These are phyloP conservation scores for Paraescarpia echinospica DNA, from an alignment of 1,140 invertebrate genomes.

Conservation along the genomic window DNA sequence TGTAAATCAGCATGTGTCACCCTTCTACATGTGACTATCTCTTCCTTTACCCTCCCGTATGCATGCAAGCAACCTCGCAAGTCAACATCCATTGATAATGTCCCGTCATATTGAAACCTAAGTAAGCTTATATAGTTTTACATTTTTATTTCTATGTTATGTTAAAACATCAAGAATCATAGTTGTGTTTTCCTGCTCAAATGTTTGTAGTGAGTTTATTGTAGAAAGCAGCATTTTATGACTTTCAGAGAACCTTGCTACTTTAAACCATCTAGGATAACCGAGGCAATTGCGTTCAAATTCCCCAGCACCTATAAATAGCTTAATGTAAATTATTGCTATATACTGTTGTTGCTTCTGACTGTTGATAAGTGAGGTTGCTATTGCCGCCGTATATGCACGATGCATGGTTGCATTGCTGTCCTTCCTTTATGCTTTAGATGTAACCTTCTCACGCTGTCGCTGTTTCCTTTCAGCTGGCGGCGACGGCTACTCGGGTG, in stretches of 20 bases:
- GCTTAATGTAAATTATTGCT: neutral
- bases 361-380: neutral
- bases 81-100: neutral
- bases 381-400: neutral
- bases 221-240: neutral
- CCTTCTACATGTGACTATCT: neutral
- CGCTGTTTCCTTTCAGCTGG: neutral
- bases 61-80: neutral
- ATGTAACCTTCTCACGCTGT: neutral
- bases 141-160: neutral
- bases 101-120: neutral
- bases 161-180: neutral
- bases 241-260: neutral
- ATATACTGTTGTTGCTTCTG: neutral
- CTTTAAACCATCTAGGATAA: neutral
- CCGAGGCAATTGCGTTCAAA: neutral
- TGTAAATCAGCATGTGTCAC: neutral
- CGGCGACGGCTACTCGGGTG: neutral
- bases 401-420: neutral
- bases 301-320: neutral
- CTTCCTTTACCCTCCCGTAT: neutral
- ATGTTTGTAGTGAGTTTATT: neutral
- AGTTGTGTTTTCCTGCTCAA: neutral
- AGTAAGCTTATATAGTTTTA: neutral
- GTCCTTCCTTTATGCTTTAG: neutral